Conservation (phyloP, 2,797 vertebrate species). For the Odontamblyopus lacepedii region DNA sequence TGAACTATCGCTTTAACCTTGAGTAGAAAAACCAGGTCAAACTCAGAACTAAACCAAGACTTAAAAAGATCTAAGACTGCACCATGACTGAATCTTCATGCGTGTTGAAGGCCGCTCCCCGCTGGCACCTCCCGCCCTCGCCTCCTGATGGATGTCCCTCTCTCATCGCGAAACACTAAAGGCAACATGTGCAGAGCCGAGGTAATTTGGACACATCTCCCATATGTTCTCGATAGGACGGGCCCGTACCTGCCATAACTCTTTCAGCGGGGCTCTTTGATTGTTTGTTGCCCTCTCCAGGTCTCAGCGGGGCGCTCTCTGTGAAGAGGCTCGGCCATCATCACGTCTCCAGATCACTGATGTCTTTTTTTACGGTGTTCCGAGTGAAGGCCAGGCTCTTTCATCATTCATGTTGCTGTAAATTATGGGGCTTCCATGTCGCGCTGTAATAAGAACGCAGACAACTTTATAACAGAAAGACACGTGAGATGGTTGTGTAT, state of each 20-base stretch:
- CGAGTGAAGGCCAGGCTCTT: background rate
- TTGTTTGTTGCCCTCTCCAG: background rate
- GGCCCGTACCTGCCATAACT: constrained; percentile 7
- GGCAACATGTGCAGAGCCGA: constrained; percentile 16
- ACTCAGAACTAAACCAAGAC: background rate
- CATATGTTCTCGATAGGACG: constrained; percentile 18
- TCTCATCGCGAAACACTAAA: background rate
- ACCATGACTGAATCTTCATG: background rate
- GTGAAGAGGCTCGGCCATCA: background rate
- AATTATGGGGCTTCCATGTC: background rate
- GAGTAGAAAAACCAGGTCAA: background rate
- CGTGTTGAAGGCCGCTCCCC: background rate
- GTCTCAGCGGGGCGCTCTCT: background rate
- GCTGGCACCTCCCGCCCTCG: background rate
- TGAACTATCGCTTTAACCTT: too few relatives aligned
- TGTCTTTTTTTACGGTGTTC: background rate
- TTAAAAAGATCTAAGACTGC: background rate
- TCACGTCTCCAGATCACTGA: background rate
- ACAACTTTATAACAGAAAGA: too few relatives aligned
- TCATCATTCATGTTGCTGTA: background rate
- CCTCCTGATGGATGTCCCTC: constrained; percentile 4
- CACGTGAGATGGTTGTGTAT: too few relatives aligned
- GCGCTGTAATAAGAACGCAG: too few relatives aligned
- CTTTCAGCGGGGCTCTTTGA: constrained; percentile 4
- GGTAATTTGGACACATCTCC: background rate